Conservation (phyloP, 2,888 invertebrate species). For the Tetragonisca angustula region DNA sequence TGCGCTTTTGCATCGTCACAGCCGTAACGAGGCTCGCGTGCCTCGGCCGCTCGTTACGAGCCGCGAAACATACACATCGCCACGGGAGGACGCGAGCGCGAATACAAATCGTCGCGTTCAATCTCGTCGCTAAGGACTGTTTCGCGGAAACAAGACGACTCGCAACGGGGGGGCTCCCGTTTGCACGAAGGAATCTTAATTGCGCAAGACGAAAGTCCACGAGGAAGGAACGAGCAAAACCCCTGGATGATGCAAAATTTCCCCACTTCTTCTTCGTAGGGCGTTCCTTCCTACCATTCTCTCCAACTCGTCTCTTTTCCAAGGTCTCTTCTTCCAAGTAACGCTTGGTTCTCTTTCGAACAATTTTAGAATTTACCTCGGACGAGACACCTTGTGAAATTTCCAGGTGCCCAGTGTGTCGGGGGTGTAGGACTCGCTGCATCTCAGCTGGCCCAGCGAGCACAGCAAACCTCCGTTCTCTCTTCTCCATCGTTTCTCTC, state of each 20-base stretch:
- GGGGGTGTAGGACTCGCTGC: slow-evolving; percentile 78
- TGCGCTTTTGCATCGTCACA: slow-evolving; percentile 68
- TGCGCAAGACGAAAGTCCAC: slow-evolving; percentile 2
- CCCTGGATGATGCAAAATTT: slow-evolving; percentile 11
- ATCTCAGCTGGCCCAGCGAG: slow-evolving; percentile 77
- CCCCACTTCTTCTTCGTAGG: too few relatives aligned
- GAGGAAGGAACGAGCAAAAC: slow-evolving; percentile 1
- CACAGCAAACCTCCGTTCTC: slow-evolving; percentile 78
- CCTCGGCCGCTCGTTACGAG: slow-evolving; percentile 26
- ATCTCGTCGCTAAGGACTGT: background rate
- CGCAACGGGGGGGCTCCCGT: background rate
- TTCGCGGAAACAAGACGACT: slow-evolving; percentile 13
- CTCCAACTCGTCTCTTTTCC: background rate
- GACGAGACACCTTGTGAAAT: slow-evolving; percentile 76
- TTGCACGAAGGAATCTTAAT: slow-evolving; percentile 27
- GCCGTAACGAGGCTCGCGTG: slow-evolving; percentile 42
- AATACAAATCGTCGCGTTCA: background rate
- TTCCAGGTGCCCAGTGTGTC: slow-evolving; percentile 81
- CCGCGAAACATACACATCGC: slow-evolving; percentile 13
- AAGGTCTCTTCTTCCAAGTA: too few relatives aligned
- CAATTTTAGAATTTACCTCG: slow-evolving; percentile 73
- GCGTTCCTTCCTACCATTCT: background rate
- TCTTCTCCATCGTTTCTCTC: slow-evolving; percentile 75
- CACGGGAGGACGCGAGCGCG: slow-evolving; percentile 26
- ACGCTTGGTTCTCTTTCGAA: background rate